A percentile compares a stretch with the other conserved stretches of the same genome.
These are phyloP conservation scores for Drosophila ficusphila DNA, from an alignment of 1,140 invertebrate genomes.

Conservation along the genomic window DNA sequence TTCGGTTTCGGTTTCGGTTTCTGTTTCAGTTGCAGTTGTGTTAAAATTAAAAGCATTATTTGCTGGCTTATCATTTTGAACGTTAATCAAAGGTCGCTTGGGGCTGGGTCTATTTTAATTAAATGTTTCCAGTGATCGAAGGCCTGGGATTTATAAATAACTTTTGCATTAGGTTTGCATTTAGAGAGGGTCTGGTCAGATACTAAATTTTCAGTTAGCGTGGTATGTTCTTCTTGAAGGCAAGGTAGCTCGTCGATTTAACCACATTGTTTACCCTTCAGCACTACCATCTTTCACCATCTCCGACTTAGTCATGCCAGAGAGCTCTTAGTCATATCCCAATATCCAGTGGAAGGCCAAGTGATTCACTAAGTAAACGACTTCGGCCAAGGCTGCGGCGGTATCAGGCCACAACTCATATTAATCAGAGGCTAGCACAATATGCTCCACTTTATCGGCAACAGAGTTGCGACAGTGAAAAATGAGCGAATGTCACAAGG, in stretches of 20 bases:
- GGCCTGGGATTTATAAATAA: too few species aligned
- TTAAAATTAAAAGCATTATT: neutral
- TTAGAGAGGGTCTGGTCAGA: too few species aligned
- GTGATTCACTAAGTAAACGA: conserved; percentile 60
- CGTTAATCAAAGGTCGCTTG: neutral
- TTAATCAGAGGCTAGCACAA: conserved; percentile 51
- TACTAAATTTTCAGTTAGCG: too few species aligned
- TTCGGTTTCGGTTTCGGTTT: neutral
- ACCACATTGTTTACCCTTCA: neutral
- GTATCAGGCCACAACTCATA: conserved; percentile 43
- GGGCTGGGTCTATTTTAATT: neutral
- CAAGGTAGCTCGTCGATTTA: too few species aligned
- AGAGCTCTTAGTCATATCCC: conserved; percentile 34
- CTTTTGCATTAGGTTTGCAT: too few species aligned
- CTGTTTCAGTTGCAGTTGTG: neutral
- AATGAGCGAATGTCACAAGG: conserved; percentile 53
- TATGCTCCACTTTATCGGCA: conserved; percentile 57
- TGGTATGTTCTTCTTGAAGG: too few species aligned
- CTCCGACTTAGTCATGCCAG: conserved; percentile 42
- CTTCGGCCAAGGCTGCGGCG: conserved; percentile 51
- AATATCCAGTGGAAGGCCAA: conserved; percentile 13
- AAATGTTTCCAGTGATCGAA: too few species aligned
- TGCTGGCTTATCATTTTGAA: neutral
- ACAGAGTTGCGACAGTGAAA: conserved; percentile 38
- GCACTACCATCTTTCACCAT: neutral